Evolutionary conservation across 2,113 vertebrate species (phyloP), one percentile per base, ranked within the genome.

Genomic region (Donacobius atricapilla): DNA sequence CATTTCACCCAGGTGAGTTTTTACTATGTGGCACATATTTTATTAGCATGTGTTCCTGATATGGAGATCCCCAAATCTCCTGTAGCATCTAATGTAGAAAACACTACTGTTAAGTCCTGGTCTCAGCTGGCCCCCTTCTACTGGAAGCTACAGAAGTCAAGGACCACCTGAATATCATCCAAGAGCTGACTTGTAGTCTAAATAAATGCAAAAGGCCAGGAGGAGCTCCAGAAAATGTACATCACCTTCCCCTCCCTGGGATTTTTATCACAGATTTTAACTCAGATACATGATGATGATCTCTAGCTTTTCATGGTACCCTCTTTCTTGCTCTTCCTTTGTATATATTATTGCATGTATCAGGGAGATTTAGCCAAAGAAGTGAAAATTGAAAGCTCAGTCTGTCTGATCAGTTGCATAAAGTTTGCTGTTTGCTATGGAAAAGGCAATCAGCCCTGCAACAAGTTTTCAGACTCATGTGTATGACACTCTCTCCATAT

Each of bases 1-100:
- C 91, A 97, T 97, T 97, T 95, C 90, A 97, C 94, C 96, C 85
- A 96, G 91, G 95, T 97, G 94, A 96, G 90, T 95, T 97, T 97
- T 94, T 85, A 66, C 90, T 97, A 63, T 94, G 92, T 94, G 94
- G 88, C 80, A 97, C 60, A 50, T 85, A 97, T 95, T 97, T 96
- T 86, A 96, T 94, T 94, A 96, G 89, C 71, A 89, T 95, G 83
- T 89, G 86, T 54, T 97, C 94, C 79, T 70, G 78, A 92, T 95
- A 89, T 6, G 51, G 91, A 79, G 83, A 92, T 93, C 93, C 93
- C 73, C 86, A 93, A 93, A 95, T 65, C 88, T 72, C 73, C 60
- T 71, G 25, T 23, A 91, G 39, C 2, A 20, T 53, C 89, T 80
- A 90, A 69, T 39, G 89, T 23, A 79, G 94, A 93, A 93, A 91